phyloP scores from a whole-genome alignment of 1,140 invertebrate species.

The Trachymyrmex septentrionalis region DNA sequence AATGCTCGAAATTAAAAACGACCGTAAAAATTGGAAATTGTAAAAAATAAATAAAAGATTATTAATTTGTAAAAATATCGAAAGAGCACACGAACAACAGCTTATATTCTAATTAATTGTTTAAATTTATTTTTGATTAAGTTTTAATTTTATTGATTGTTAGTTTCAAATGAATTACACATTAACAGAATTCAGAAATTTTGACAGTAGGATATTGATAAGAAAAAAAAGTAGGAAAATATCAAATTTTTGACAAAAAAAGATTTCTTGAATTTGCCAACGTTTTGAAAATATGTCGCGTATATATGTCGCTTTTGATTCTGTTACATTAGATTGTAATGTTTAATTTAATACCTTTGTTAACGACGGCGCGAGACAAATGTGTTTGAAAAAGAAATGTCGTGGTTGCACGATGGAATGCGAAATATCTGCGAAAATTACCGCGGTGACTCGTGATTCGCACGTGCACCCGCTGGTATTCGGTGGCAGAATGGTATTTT shows the following conservation, averaged over 20 bases:
- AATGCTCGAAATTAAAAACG: not conserved
- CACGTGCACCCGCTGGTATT: slow-evolving; percentile 18
- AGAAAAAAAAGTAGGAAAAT: not conserved
- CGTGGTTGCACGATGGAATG: slow-evolving; percentile 1
- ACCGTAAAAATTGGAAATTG: not conserved
- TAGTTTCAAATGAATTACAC: not conserved
- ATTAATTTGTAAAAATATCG: not conserved
- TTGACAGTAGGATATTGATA: not conserved
- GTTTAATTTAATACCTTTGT: not conserved
- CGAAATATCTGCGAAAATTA: slow-evolving; percentile 58
- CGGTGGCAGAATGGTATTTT: slow-evolving; percentile 46
- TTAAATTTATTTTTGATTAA: not conserved
- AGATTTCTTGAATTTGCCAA: not conserved
- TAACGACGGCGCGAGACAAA: not conserved
- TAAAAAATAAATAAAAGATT: not conserved
- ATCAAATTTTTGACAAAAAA: not conserved
- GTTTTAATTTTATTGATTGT: not conserved
- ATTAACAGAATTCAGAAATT: not conserved
- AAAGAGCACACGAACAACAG: not conserved
- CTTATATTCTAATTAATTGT: not conserved
- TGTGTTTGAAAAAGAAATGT: slow-evolving; percentile 11
- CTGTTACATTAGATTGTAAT: not conserved
- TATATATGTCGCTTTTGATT: not conserved
- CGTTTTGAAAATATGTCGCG: not conserved
- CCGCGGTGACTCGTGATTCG: slow-evolving; percentile 41